A percentile compares a stretch with the other conserved stretches of the same genome.
Conservation (phyloP, 2,797 vertebrate genomes). For the Huso huso region DNA sequence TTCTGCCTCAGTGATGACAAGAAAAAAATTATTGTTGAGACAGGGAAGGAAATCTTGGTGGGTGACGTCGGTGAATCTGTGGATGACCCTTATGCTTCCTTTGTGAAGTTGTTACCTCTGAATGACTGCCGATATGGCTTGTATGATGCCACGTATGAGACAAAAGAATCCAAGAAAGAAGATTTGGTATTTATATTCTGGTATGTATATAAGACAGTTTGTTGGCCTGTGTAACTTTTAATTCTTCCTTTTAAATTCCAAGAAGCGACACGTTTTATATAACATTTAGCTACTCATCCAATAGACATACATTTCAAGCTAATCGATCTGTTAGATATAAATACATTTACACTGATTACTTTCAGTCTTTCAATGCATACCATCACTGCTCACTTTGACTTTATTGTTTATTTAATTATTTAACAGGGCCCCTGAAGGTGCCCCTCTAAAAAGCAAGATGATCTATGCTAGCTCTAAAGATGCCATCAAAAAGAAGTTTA, state of each 20-base stretch:
- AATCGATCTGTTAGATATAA: no score
- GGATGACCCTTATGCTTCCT: slow-evolving; percentile 88
- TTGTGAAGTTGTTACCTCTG: slow-evolving; percentile 90
- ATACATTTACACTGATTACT: no score
- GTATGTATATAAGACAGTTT: slow-evolving; percentile 55
- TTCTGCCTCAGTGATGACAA: slow-evolving; percentile 93
- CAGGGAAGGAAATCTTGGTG: slow-evolving; percentile 88
- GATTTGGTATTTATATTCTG: slow-evolving; percentile 99
- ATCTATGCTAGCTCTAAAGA: slow-evolving; percentile 98
- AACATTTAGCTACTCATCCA: no score
- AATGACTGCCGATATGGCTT: slow-evolving; percentile 94
- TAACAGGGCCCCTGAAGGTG: slow-evolving; percentile 84
- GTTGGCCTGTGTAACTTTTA: background rate
- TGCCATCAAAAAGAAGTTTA: slow-evolving; percentile 99
- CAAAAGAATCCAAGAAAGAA: slow-evolving; percentile 98
- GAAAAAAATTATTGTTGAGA: slow-evolving; percentile 94
- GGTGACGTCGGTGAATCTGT: slow-evolving; percentile 91
- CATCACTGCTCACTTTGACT: background rate
- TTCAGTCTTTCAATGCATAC: no score
- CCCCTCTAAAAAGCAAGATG: slow-evolving; percentile 97
- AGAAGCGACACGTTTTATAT: no score
- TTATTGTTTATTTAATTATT: slow-evolving; percentile 15
- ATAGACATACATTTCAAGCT: no score
- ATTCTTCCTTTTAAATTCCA: no score
- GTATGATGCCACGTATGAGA: slow-evolving; percentile 97